Percentiles rank a stretch among this genome's conserved stretches.
These are phyloP conservation scores for Rousettus madagascariensis DNA, from an alignment of 2,797 vertebrate species.

Conservation along the genomic window DNA sequence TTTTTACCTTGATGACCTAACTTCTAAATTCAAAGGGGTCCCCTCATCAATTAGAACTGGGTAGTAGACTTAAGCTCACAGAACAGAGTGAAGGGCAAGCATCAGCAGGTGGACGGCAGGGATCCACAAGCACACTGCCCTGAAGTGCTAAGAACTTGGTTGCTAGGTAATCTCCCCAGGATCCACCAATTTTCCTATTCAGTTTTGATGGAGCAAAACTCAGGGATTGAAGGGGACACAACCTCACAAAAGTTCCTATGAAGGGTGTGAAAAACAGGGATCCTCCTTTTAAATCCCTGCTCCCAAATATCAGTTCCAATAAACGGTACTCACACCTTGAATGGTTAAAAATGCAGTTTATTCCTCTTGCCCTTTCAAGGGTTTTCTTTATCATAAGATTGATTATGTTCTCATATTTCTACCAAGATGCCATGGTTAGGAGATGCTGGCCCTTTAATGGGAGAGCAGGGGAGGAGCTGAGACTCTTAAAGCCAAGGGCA, in stretches of 20 bases:
- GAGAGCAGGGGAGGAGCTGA: constrained; percentile 4
- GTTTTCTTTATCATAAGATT: constrained; percentile 14
- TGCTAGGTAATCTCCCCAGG: background rate
- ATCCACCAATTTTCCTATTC: background rate
- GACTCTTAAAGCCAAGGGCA: constrained; percentile 53
- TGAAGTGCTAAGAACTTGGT: background rate
- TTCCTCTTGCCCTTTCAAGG: background rate
- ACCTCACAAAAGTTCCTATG: background rate
- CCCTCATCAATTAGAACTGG: background rate
- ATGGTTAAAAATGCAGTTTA: background rate
- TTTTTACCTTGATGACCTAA: background rate
- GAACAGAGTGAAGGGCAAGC: background rate
- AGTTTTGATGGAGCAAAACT: constrained; percentile 6
- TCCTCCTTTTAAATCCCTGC: background rate
- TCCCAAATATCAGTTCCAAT: background rate
- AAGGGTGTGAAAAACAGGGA: background rate
- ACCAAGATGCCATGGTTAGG: background rate
- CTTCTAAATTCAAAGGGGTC: constrained; percentile 4
- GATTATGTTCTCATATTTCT: background rate
- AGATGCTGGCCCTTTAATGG: constrained; percentile 68
- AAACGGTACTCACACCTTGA: background rate
- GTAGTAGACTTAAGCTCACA: background rate
- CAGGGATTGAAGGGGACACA: background rate
- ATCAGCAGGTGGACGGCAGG: background rate
- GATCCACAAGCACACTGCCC: background rate